A percentile compares a stretch with the other conserved stretches of the same genome.
Conservation (phyloP, 2,888 invertebrate species). For the Luffia ferchaultella region DNA sequence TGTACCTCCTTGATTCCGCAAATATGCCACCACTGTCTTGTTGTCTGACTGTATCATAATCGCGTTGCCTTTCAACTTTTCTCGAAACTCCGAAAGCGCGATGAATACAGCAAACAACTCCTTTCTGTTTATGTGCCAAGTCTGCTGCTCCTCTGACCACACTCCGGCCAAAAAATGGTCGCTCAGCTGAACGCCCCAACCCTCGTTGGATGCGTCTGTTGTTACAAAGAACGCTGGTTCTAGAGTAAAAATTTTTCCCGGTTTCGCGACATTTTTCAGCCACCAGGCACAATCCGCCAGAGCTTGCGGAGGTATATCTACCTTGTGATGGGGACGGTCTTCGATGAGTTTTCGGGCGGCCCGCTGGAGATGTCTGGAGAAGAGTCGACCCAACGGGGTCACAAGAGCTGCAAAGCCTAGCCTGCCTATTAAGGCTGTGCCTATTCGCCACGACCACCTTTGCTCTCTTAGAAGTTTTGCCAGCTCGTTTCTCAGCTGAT, state of each 20-base stretch:
- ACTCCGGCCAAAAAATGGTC: slow-evolving; percentile 10
- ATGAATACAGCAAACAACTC: slow-evolving; percentile 17
- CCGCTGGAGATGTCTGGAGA: not conserved
- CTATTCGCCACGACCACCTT: not conserved
- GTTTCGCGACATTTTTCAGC: slow-evolving; percentile 4
- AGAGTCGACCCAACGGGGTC: not conserved
- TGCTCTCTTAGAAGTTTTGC: not conserved
- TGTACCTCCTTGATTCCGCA: slow-evolving; percentile 23
- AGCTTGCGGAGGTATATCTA: not conserved
- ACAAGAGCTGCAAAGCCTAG: not conserved
- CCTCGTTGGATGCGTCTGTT: slow-evolving; percentile 17
- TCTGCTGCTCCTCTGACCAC: slow-evolving; percentile 12
- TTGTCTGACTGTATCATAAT: slow-evolving; percentile 20
- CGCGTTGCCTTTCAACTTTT: slow-evolving; percentile 1
- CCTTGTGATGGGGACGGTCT: not conserved
- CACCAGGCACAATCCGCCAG: slow-evolving; percentile 11
- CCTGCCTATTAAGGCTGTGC: not conserved
- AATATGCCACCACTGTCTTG: slow-evolving; percentile 17
- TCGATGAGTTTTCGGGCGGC: not conserved
- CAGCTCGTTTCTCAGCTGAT: not conserved
- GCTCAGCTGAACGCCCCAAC: slow-evolving; percentile 19
- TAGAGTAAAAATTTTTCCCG: slow-evolving; percentile 8
- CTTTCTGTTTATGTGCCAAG: slow-evolving; percentile 16
- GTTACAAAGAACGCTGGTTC: slow-evolving; percentile 11
- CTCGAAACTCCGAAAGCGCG: slow-evolving; percentile 1